phyloP scores from a whole-genome alignment of 2,113 vertebrate genomes.

The Australoheros scitulus region DNA sequence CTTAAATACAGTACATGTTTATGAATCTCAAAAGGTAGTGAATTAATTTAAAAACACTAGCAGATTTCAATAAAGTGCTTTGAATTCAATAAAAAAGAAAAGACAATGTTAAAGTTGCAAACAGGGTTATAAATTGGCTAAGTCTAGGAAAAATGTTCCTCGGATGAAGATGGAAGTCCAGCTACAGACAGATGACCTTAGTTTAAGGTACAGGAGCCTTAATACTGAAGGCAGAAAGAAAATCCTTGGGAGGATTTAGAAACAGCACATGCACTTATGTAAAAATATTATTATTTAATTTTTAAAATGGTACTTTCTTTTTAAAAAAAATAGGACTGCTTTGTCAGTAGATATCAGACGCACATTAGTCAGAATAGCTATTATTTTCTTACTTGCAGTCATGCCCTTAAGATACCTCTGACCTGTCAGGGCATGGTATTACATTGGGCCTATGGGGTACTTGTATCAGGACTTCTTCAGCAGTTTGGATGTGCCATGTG shows the following conservation, averaged over 20 bases:
- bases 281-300: background rate
- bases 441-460: background rate
- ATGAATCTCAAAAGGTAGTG: background rate
- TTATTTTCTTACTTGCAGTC: background rate
- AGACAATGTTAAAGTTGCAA: constrained; percentile 5
- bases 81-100: background rate
- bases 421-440: background rate
- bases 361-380: too few species aligned
- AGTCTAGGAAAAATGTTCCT: constrained; percentile 5
- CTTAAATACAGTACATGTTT: background rate
- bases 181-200: constrained; percentile 38
- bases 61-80: background rate
- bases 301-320: background rate
- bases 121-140: background rate
- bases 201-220: constrained; percentile 33
- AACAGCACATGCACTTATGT: constrained; percentile 2
- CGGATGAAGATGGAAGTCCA: constrained; percentile 37
- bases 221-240: constrained; percentile 27
- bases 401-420: constrained; percentile 1
- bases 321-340: background rate
- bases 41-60: background rate
- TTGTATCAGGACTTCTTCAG: background rate
- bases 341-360: background rate
- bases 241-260: constrained; percentile 43
- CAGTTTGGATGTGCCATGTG: background rate